Conservation (phyloP, 1,140 invertebrate genomes). For the Bilobella aurantiaca region DNA sequence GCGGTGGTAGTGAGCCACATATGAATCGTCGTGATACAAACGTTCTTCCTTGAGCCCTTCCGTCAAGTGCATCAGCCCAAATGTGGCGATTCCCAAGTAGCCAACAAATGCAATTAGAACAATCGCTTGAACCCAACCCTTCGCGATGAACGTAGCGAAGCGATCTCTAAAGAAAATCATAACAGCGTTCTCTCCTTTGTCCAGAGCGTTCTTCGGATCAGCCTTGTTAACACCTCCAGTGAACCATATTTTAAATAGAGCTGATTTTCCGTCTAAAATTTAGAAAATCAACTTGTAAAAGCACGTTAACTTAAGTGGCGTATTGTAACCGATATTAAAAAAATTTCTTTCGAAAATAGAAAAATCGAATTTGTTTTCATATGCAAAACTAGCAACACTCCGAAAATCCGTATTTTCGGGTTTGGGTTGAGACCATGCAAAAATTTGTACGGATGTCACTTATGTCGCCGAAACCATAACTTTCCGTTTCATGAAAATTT, state of each 20-base stretch:
- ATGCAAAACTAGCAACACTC: too few species aligned
- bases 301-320: too few species aligned
- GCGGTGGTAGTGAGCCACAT: constrained; percentile 79
- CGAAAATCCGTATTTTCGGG: too few species aligned
- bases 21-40: constrained; percentile 73
- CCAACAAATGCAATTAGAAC: constrained; percentile 51
- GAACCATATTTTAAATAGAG: constrained; percentile 66
- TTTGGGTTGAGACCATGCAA: too few species aligned
- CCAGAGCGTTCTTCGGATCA: constrained; percentile 69
- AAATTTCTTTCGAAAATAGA: too few species aligned
- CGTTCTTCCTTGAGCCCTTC: constrained; percentile 79
- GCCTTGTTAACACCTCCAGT: constrained; percentile 70
- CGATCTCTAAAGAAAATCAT: constrained; percentile 80
- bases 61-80: constrained; percentile 71
- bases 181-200: constrained; percentile 72
- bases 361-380: background rate
- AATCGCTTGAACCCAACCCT: constrained; percentile 58
- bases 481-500: background rate
- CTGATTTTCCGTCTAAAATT: constrained; percentile 42
- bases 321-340: too few species aligned
- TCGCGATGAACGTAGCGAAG: constrained; percentile 63
- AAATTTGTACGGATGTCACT: too few species aligned
- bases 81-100: constrained; percentile 73
- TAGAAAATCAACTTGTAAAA: too few species aligned
- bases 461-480: background rate